Conservation (phyloP, 2,888 invertebrate genomes). For the Tricholauxania praeusta region DNA sequence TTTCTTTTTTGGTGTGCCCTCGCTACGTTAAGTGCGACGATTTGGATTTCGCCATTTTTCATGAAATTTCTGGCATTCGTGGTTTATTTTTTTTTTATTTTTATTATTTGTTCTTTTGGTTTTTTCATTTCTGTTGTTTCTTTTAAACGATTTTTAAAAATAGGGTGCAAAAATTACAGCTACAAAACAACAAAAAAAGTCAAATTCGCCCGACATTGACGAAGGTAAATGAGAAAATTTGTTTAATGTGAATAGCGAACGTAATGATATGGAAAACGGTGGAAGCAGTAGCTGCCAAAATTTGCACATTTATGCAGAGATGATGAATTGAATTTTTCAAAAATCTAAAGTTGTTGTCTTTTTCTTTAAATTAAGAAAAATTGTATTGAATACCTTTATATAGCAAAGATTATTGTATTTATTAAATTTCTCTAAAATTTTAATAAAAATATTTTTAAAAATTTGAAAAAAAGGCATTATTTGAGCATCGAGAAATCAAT, state of each 20-base stretch:
- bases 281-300: too few species aligned
- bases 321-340: too few species aligned
- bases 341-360: too few species aligned
- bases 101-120: neutral
- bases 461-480: too few species aligned
- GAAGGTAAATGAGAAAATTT: slow-evolving; percentile 18
- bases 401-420: too few species aligned
- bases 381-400: too few species aligned
- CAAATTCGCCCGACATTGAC: slow-evolving; percentile 3
- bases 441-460: too few species aligned
- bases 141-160: neutral
- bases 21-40: slow-evolving; percentile 12
- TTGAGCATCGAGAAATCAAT: too few species aligned
- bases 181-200: neutral
- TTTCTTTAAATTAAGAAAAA: too few species aligned
- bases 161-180: neutral
- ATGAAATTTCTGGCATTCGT: neutral
- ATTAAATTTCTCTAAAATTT: too few species aligned
- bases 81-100: neutral
- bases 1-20: neutral
- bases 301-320: too few species aligned
- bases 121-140: neutral
- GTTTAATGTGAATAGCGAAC: neutral
- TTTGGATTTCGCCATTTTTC: slow-evolving; percentile 23
- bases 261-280: neutral